These are phyloP conservation scores for Papilio glaucus DNA, from an alignment of 1,140 invertebrate species.

Conservation along the genomic window DNA sequence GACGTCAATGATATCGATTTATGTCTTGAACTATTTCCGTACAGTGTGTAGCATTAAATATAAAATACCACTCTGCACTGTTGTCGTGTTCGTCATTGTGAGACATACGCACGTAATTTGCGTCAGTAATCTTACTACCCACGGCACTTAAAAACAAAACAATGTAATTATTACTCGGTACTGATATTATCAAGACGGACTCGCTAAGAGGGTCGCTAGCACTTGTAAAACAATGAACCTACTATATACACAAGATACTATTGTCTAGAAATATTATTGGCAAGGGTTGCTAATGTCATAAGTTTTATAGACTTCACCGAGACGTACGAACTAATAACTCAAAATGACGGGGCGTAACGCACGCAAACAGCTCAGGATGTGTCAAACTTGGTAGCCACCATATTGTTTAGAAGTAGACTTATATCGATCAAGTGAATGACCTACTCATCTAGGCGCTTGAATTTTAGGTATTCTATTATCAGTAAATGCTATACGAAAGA, in stretches of 20 bases:
- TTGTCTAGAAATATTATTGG: background rate
- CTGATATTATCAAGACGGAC: background rate
- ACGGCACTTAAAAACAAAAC: slow-evolving; percentile 6
- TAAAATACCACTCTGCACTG: background rate
- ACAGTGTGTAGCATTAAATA: background rate
- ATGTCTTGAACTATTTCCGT: slow-evolving; percentile 1
- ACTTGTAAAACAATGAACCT: background rate
- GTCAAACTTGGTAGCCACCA: background rate
- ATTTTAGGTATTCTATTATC: too few species aligned
- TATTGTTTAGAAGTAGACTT: too few species aligned
- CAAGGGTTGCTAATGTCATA: background rate
- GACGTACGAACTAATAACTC: background rate
- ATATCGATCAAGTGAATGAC: too few species aligned
- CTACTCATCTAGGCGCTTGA: too few species aligned
- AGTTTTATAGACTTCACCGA: background rate
- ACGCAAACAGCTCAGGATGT: background rate
- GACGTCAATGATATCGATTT: background rate
- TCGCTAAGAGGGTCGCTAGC: background rate
- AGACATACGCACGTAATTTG: background rate
- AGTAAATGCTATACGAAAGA: too few species aligned
- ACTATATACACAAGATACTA: background rate
- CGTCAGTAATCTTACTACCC: slow-evolving; percentile 7
- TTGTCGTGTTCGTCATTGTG: slow-evolving; percentile 5
- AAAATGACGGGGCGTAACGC: background rate
- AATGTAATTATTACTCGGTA: background rate